Percentiles rank a stretch among this genome's conserved stretches.
phyloP scores from a whole-genome alignment of 2,888 invertebrate species.

The Leucophenga montana region DNA sequence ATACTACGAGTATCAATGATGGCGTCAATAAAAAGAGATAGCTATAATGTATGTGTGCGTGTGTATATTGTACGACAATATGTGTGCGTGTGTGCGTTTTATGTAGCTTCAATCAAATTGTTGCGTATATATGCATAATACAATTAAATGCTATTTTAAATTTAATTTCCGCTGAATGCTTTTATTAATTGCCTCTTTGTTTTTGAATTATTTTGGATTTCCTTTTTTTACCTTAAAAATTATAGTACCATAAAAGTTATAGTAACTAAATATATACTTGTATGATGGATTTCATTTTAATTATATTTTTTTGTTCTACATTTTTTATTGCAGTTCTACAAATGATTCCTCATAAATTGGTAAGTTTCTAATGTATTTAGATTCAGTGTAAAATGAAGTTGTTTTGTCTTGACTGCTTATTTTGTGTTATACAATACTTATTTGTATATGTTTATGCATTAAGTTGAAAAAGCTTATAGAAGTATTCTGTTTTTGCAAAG shows the following conservation, averaged over 20 bases:
- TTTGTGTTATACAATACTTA: too few relatives aligned
- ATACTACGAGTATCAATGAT: too few relatives aligned
- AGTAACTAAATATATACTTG: too few relatives aligned
- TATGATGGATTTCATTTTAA: background rate
- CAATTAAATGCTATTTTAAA: conserved; percentile 15
- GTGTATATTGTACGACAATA: too few relatives aligned
- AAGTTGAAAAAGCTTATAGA: too few relatives aligned
- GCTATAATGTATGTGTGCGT: too few relatives aligned
- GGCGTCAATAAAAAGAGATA: too few relatives aligned
- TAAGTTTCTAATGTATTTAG: background rate
- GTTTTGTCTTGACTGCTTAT: too few relatives aligned
- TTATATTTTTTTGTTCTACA: background rate
- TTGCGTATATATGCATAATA: conserved; percentile 6
- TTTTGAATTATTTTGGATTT: background rate
- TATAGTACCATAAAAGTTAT: background rate
- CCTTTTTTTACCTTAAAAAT: conserved; percentile 6
- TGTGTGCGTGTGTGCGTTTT: background rate
- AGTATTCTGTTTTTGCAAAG: too few relatives aligned
- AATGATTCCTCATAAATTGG: conserved; percentile 26
- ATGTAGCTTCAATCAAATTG: conserved; percentile 16
- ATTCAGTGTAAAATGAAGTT: too few relatives aligned
- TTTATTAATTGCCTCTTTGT: conserved; percentile 20
- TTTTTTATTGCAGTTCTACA: conserved; percentile 12
- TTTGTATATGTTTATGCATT: too few relatives aligned
- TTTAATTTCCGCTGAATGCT: conserved; percentile 28